phyloP scores from a whole-genome alignment of 2,888 invertebrate genomes.

The Nomada hirtipes region DNA sequence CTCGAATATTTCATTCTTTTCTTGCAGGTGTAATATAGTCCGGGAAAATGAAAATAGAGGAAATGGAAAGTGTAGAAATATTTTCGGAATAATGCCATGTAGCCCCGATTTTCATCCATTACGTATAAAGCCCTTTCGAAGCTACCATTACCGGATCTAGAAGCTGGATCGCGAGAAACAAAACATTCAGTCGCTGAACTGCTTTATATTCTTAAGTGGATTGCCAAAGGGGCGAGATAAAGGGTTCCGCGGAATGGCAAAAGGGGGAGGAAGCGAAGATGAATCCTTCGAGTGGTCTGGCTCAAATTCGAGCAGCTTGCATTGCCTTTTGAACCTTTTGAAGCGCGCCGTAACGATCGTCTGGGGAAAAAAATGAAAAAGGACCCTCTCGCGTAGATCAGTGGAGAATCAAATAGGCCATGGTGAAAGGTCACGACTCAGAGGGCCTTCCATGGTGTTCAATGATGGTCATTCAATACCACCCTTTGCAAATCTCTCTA shows the following conservation, averaged over 20 bases:
- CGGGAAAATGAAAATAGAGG: no score
- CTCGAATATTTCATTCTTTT: no score
- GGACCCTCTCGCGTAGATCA: slow-evolving; percentile 60
- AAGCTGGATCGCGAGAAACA: slow-evolving; percentile 36
- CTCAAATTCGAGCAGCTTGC: slow-evolving; percentile 60
- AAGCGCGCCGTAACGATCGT: slow-evolving; percentile 52
- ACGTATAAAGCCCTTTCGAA: background rate
- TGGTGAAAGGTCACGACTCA: slow-evolving; percentile 57
- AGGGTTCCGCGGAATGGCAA: slow-evolving; percentile 32
- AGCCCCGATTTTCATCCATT: slow-evolving; percentile 3
- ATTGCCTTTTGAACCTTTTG: slow-evolving; percentile 64
- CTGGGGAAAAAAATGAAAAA: slow-evolving; percentile 30
- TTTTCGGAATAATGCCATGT: background rate
- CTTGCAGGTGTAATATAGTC: no score
- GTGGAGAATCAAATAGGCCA: slow-evolving; percentile 54
- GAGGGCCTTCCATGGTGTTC: slow-evolving; percentile 38
- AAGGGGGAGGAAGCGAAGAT: slow-evolving; percentile 43
- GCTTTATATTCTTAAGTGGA: slow-evolving; percentile 60
- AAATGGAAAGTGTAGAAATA: background rate
- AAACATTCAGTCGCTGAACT: slow-evolving; percentile 35
- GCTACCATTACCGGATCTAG: slow-evolving; percentile 6
- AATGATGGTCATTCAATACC: slow-evolving; percentile 43
- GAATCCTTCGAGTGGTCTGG: slow-evolving; percentile 65
- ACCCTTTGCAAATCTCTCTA: slow-evolving; percentile 42
- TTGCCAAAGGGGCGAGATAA: slow-evolving; percentile 43